A percentile compares a stretch with the other conserved stretches of the same genome.
Evolutionary conservation across 1,140 invertebrate species (phyloP).

Genomic region (Caenorhabditis brenneri): DNA sequence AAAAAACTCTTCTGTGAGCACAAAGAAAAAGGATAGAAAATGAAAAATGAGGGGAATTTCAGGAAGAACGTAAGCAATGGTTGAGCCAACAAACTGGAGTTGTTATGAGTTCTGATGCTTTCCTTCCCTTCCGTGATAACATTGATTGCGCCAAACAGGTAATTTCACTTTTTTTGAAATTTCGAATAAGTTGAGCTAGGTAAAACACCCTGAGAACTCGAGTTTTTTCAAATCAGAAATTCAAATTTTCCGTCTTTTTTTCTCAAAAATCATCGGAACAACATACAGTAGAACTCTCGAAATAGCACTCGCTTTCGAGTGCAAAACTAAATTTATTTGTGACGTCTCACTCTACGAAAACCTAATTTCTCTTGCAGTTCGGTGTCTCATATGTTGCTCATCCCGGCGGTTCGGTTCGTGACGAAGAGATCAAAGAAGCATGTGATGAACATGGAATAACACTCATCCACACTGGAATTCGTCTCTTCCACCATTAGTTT

Average conservation of each 20-base stretch:
- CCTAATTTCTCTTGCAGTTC: slow-evolving; percentile 76
- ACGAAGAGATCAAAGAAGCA: slow-evolving; percentile 85
- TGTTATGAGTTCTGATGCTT: slow-evolving; percentile 92
- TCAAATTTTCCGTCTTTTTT: too few species aligned
- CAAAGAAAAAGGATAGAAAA: not conserved
- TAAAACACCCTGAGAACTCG: too few species aligned
- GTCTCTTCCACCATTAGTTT: slow-evolving; percentile 90
- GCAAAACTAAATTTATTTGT: too few species aligned
- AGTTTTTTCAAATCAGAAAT: too few species aligned
- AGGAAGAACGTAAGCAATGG: slow-evolving; percentile 81
- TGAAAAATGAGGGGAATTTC: slow-evolving; percentile 13
- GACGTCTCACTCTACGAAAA: too few species aligned
- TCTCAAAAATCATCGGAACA: too few species aligned
- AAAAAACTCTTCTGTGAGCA: not conserved
- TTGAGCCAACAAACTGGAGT: slow-evolving; percentile 82
- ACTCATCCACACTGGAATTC: slow-evolving; percentile 85
- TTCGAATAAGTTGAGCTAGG: too few species aligned
- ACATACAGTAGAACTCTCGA: too few species aligned
- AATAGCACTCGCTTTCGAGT: too few species aligned
- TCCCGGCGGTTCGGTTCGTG: slow-evolving; percentile 82
- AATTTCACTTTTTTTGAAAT: too few species aligned
- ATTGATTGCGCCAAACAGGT: slow-evolving; percentile 82
- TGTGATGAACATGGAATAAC: slow-evolving; percentile 89
- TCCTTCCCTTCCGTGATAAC: slow-evolving; percentile 97
- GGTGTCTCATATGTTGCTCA: slow-evolving; percentile 91